Evolutionary conservation across 2,113 vertebrate genomes (phyloP).

Genomic region (Ailuropoda melanoleuca): DNA sequence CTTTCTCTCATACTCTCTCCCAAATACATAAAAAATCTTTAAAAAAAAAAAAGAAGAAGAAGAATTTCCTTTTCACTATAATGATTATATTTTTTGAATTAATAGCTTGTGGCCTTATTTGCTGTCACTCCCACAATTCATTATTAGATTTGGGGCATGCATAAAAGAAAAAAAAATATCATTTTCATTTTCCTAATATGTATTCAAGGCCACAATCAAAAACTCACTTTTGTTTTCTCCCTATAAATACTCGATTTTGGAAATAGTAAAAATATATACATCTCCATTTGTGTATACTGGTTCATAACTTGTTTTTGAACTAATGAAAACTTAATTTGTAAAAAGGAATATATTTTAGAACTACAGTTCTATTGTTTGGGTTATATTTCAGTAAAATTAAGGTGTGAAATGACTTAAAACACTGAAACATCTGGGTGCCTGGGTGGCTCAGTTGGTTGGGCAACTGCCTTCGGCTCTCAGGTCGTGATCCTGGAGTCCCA

Average conservation of each 20-base stretch:
- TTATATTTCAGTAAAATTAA: background rate
- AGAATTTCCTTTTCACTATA: background rate
- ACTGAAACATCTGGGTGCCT: background rate
- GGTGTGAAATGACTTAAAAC: background rate
- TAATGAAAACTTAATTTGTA: background rate
- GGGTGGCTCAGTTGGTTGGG: too few species aligned
- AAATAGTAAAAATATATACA: background rate
- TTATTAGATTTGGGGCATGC: background rate
- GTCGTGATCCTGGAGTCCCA: too few species aligned
- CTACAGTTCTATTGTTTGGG: background rate
- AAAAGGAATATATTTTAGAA: conserved; percentile 8
- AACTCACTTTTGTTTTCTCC: background rate
- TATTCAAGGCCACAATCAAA: background rate
- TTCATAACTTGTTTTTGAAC: background rate
- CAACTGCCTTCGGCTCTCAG: too few species aligned
- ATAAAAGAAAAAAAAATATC: background rate
- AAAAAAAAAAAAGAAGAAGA: background rate
- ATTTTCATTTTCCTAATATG: background rate
- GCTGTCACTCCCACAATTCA: background rate
- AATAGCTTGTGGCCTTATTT: background rate
- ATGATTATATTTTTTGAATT: background rate
- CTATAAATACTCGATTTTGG: background rate
- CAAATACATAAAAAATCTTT: background rate
- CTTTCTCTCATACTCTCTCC: background rate
- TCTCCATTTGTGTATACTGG: background rate